Conservation (phyloP, 2,113 vertebrate species). For the Leuciscus idus region DNA sequence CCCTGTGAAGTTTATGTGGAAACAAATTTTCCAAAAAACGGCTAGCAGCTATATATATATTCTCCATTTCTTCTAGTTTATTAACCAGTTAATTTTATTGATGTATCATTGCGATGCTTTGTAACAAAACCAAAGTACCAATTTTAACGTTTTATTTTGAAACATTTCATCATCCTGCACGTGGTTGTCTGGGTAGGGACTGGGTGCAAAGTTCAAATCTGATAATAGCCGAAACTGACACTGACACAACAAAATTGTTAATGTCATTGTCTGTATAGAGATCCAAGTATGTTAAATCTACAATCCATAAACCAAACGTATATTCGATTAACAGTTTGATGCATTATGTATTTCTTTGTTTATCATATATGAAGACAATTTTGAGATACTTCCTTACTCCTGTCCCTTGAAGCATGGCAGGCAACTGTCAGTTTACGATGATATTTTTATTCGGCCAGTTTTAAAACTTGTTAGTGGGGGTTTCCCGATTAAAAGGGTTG, state of each 20-base stretch:
- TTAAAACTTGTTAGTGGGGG: background rate
- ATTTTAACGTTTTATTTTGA: conserved; percentile 43
- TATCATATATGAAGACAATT: background rate
- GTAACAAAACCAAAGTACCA: background rate
- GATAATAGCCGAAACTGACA: background rate
- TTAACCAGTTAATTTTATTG: background rate
- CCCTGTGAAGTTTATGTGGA: background rate
- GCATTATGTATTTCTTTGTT: background rate
- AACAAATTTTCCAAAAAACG: background rate
- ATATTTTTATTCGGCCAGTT: background rate
- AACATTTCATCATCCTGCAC: conserved; percentile 50
- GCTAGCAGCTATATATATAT: background rate
- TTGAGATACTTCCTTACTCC: conserved; percentile 28
- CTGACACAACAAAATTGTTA: background rate
- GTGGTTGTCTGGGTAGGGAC: background rate
- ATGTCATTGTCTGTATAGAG: background rate
- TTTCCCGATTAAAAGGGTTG: background rate
- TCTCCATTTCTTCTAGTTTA: background rate
- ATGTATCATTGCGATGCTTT: background rate
- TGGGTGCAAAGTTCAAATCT: conserved; percentile 8
- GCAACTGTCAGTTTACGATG: background rate
- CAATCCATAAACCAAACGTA: background rate
- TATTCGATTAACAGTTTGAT: background rate
- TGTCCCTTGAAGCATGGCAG: conserved; percentile 10
- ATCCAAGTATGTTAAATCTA: background rate